These are phyloP conservation scores for Sterrhoptilus dennistouni DNA, from an alignment of 2,113 vertebrate genomes.

Conservation along the genomic window DNA sequence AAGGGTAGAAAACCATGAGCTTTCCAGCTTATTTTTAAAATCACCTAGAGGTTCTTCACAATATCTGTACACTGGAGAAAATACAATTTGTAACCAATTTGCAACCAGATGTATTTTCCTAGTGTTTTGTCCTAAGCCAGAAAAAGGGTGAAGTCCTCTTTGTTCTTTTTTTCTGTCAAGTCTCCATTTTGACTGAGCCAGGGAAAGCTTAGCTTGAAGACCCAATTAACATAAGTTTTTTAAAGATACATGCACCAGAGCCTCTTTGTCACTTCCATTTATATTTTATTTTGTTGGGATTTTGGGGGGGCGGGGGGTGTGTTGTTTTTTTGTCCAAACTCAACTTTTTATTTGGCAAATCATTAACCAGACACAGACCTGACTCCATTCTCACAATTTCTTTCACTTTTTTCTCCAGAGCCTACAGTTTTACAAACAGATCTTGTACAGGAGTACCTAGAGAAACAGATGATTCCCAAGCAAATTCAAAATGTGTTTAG, in stretches of 20 bases:
- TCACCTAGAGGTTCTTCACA: not conserved
- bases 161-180: not conserved
- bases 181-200: not conserved
- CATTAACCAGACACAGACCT: not conserved
- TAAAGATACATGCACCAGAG: not conserved
- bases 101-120: not conserved
- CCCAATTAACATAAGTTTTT: not conserved
- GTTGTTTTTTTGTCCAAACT: not conserved
- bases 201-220: not conserved
- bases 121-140: not conserved
- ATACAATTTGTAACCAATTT: not conserved
- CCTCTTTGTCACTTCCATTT: not conserved
- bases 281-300: not conserved
- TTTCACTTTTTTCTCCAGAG: not conserved
- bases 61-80: not conserved
- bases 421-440: not conserved
- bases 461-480: not conserved
- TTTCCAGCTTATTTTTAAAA: not conserved
- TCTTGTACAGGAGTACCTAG: not conserved
- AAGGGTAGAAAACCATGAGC: not conserved
- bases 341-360: not conserved
- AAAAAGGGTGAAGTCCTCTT: not conserved
- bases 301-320: rapidly evolving
- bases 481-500: not conserved
- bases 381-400: not conserved